These are phyloP conservation scores for Lepilemur ruficaudatus DNA, from an alignment of 2,797 vertebrate species.

Conservation along the genomic window DNA sequence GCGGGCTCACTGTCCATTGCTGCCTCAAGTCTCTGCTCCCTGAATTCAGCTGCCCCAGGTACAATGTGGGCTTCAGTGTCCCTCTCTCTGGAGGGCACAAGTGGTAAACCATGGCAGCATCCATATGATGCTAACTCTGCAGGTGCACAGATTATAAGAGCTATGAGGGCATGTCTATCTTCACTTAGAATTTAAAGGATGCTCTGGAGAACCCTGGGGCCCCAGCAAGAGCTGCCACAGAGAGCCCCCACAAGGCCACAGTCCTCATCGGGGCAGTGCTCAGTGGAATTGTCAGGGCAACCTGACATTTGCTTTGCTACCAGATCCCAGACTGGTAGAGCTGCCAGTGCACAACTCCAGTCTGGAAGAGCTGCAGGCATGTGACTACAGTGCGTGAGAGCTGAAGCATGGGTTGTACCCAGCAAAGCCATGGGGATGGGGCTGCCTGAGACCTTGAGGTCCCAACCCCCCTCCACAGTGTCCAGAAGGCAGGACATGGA, in stretches of 20 bases:
- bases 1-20: background rate
- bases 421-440: background rate
- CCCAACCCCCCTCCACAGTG: background rate
- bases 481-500: background rate
- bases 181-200: background rate
- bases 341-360: background rate
- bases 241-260: background rate
- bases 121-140: background rate
- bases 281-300: background rate
- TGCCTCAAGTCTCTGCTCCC: background rate
- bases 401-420: background rate
- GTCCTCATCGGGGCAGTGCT: background rate
- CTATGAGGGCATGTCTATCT: background rate
- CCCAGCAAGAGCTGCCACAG: background rate
- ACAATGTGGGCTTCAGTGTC: background rate
- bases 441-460: background rate
- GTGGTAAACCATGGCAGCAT: background rate
- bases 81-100: background rate
- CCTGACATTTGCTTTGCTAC: too few relatives aligned
- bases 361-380: background rate
- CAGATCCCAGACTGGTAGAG: background rate
- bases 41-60: background rate
- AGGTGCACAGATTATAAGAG: background rate
- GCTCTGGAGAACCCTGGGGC: background rate
- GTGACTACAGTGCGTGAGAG: background rate